Percentiles rank a stretch among this genome's conserved stretches.
Evolutionary conservation across 2,113 vertebrate genomes (phyloP).

Genomic region (Phycodurus eques): DNA sequence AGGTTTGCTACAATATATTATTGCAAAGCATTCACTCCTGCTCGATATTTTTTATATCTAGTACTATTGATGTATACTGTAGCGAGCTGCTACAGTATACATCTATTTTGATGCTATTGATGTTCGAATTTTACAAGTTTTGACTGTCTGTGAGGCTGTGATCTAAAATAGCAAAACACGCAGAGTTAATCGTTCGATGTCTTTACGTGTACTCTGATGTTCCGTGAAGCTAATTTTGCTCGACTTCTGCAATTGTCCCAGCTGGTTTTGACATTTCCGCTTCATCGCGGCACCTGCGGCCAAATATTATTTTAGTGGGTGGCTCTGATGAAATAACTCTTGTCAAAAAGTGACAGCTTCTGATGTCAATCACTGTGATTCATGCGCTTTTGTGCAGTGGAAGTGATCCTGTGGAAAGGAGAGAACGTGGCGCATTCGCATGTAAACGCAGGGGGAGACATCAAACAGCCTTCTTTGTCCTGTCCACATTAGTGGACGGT

Average conservation of each 20-base stretch:
- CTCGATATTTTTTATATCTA: too few species aligned
- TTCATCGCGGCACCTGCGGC: neutral
- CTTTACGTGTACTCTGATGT: neutral
- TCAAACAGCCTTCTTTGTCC: slow-evolving; percentile 23
- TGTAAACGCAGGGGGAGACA: neutral
- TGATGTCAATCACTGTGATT: slow-evolving; percentile 27
- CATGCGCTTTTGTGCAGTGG: slow-evolving; percentile 9
- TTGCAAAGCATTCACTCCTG: too few species aligned
- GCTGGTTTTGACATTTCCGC: neutral
- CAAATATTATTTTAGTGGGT: neutral
- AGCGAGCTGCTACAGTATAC: too few species aligned
- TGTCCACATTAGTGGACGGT: slow-evolving; percentile 15
- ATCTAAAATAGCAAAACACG: too few species aligned
- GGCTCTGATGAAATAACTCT: slow-evolving; percentile 4
- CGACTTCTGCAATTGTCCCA: neutral
- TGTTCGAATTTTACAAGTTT: too few species aligned
- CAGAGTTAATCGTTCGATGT: too few species aligned
- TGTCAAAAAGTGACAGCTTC: slow-evolving; percentile 19
- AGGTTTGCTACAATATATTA: too few species aligned
- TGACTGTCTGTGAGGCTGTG: too few species aligned
- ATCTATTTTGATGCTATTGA: too few species aligned
- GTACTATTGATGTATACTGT: too few species aligned
- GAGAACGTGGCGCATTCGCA: neutral
- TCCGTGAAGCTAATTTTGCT: neutral
- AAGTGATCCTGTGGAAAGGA: neutral